These are phyloP conservation scores for Blera fallax DNA, from an alignment of 2,888 invertebrate genomes.

Conservation along the genomic window DNA sequence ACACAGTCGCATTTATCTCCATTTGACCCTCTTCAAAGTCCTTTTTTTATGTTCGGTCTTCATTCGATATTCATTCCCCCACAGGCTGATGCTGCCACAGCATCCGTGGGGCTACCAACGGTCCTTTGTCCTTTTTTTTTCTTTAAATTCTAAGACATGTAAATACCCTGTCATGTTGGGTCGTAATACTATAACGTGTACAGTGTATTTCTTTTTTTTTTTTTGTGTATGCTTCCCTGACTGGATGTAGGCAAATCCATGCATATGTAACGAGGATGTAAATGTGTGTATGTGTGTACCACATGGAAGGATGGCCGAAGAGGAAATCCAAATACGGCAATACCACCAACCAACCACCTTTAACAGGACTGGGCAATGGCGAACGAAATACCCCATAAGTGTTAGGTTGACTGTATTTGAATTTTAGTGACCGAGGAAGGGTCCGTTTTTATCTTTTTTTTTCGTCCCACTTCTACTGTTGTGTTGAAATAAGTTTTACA, in stretches of 20 bases:
- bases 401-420: slow-evolving; percentile 73
- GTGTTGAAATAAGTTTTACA: slow-evolving; percentile 22
- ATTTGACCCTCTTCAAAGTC: slow-evolving; percentile 83
- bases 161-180: slow-evolving; percentile 74
- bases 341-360: slow-evolving; percentile 60
- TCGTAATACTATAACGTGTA: slow-evolving; percentile 60
- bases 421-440: slow-evolving; percentile 69
- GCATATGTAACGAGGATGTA: slow-evolving; percentile 66
- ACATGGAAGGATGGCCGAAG: slow-evolving; percentile 25
- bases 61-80: slow-evolving; percentile 73
- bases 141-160: slow-evolving; percentile 70
- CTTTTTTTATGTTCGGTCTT: slow-evolving; percentile 77
- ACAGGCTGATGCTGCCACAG: slow-evolving; percentile 68
- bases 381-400: slow-evolving; percentile 63
- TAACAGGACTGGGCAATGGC: slow-evolving; percentile 65
- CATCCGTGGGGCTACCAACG: slow-evolving; percentile 65
- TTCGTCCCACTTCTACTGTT: slow-evolving; percentile 4
- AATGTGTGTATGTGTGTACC: slow-evolving; percentile 10
- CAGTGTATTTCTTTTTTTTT: slow-evolving; percentile 20
- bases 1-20: slow-evolving; percentile 80
- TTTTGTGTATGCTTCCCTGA: not conserved
- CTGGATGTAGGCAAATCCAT: slow-evolving; percentile 65
- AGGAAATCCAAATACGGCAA: slow-evolving; percentile 22
- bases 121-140: slow-evolving; percentile 69
- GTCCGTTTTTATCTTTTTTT: slow-evolving; percentile 42